phyloP scores from a whole-genome alignment of 2,113 vertebrate species.

The Gymnarchus niloticus region DNA sequence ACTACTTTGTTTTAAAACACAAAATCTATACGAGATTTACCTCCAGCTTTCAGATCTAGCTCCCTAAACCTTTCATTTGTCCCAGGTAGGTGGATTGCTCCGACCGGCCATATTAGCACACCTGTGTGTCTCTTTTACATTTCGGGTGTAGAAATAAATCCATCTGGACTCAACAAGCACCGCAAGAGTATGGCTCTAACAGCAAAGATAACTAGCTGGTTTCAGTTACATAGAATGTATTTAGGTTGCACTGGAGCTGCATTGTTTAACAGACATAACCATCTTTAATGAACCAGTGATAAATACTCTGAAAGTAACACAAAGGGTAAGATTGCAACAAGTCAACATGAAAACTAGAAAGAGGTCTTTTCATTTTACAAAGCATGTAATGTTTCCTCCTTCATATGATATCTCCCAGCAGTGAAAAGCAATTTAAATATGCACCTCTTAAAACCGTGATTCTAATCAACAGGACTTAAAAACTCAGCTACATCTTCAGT shows the following conservation, averaged over 20 bases:
- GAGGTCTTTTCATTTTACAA: background rate
- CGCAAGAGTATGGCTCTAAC: background rate
- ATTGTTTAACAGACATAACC: background rate
- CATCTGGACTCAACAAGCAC: constrained; percentile 1
- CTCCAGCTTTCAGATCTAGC: background rate
- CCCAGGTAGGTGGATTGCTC: too few relatives aligned
- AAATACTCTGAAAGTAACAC: background rate
- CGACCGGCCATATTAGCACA: background rate
- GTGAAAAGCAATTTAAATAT: background rate
- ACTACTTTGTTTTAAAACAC: constrained; percentile 8
- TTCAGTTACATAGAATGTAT: background rate
- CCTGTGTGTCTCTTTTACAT: background rate
- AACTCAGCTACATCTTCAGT: too few relatives aligned
- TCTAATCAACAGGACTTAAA: background rate
- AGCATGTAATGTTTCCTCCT: background rate
- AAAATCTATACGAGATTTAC: constrained; percentile 21
- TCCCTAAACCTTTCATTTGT: too few relatives aligned
- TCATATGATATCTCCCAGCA: background rate
- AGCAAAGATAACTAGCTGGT: background rate
- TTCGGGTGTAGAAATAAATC: background rate
- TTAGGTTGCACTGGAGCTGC: background rate
- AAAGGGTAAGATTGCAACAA: background rate
- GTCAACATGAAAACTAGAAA: background rate
- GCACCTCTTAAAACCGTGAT: background rate
- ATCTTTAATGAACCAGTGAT: background rate